Evolutionary conservation across 2,797 vertebrate species (phyloP).

Genomic region (Galaxias olidus): DNA sequence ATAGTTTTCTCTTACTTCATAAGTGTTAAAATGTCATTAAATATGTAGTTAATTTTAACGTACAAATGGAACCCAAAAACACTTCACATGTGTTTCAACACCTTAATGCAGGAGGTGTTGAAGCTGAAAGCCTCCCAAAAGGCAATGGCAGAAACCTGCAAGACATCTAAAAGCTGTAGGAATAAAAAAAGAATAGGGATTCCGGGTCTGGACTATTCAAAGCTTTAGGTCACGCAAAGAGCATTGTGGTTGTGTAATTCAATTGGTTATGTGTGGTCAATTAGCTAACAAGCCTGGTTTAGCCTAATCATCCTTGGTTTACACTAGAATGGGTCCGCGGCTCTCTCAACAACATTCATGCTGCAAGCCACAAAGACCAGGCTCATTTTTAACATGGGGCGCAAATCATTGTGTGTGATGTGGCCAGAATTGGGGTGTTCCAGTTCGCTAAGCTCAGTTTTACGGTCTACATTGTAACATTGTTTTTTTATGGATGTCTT

Average conservation of each 20-base stretch:
- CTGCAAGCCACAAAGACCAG: conserved; percentile 9
- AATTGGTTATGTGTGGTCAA: not conserved
- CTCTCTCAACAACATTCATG: not conserved
- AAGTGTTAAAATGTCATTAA: conserved; percentile 49
- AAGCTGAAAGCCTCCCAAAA: conserved; percentile 3
- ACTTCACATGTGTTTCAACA: not conserved
- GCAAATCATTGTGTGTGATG: conserved; percentile 2
- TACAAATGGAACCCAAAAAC: not conserved
- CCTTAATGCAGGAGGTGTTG: not conserved
- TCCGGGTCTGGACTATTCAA: not conserved
- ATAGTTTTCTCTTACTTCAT: no score
- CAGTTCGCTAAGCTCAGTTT: not conserved
- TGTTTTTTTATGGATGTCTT: conserved; percentile 12
- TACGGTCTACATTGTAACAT: not conserved
- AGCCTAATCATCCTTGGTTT: not conserved
- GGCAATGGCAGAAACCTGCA: no score
- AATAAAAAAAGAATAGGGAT: no score
- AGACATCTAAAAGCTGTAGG: no score
- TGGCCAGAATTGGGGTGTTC: conserved; percentile 2
- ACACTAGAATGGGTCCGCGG: not conserved
- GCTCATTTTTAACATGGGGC: not conserved
- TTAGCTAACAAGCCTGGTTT: conserved; percentile 6
- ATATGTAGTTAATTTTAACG: conserved; percentile 26
- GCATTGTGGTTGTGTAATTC: not conserved
- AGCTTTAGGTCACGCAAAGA: not conserved